Conservation (phyloP, 2,888 invertebrate genomes). For the Uropetala carovei region DNA sequence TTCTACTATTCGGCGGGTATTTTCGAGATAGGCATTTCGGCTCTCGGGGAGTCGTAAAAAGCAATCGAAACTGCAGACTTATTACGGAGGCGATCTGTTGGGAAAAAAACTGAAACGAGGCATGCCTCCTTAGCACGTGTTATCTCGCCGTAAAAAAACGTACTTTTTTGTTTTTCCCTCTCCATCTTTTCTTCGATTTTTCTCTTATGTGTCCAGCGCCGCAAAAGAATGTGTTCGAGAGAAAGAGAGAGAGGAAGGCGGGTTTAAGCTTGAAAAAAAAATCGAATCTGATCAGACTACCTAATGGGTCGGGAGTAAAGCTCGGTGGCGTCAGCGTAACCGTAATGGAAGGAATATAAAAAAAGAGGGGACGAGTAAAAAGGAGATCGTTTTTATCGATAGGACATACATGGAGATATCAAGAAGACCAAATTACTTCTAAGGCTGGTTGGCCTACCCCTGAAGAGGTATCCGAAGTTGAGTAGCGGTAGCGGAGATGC, state of each 20-base stretch:
- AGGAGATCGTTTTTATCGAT: not conserved
- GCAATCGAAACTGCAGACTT: not conserved
- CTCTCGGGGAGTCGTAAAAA: not conserved
- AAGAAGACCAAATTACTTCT: slow-evolving; percentile 6
- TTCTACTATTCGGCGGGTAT: not conserved
- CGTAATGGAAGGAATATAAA: slow-evolving; percentile 7
- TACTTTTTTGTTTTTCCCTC: not conserved
- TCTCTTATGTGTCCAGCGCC: not conserved
- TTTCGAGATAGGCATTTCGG: not conserved
- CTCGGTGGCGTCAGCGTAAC: slow-evolving; percentile 9
- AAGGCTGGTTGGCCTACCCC: slow-evolving; percentile 13
- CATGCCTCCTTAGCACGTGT: slow-evolving; percentile 17
- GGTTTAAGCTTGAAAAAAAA: not conserved
- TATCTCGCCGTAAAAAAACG: not conserved
- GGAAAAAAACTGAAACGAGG: not conserved
- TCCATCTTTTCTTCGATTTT: not conserved
- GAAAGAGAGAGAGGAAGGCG: not conserved
- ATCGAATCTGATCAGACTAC: slow-evolving; percentile 28
- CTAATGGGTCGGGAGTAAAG: slow-evolving; percentile 19
- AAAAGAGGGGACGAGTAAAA: not conserved
- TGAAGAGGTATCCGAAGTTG: not conserved
- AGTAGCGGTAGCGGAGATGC: not conserved
- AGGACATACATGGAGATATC: slow-evolving; percentile 28
- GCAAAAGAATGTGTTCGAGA: not conserved
- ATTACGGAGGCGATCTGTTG: not conserved